Percentiles rank a stretch among this genome's conserved stretches.
These are phyloP conservation scores for Drosophila anomalipes DNA, from an alignment of 2,888 invertebrate genomes.

Conservation along the genomic window DNA sequence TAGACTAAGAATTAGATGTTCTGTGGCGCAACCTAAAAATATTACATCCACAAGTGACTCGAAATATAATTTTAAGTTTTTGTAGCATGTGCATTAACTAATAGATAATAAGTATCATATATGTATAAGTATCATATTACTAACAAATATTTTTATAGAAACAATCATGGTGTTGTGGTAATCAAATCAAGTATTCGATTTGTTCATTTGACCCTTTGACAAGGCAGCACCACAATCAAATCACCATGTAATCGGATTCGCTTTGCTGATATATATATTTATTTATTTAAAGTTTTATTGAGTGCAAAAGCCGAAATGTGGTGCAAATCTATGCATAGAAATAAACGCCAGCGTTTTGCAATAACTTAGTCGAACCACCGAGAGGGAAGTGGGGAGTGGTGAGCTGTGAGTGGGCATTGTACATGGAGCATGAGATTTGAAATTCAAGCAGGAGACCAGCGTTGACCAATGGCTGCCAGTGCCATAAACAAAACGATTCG, in stretches of 20 bases:
- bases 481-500: slow-evolving; percentile 77
- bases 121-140: neutral
- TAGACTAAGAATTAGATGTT: neutral
- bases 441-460: slow-evolving; percentile 74
- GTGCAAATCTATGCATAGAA: slow-evolving; percentile 73
- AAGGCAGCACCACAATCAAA: slow-evolving; percentile 13
- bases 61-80: neutral
- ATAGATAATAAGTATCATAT: neutral
- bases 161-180: too few relatives aligned
- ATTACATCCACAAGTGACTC: neutral
- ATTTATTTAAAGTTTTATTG: slow-evolving; percentile 69
- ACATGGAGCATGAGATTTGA: slow-evolving; percentile 67
- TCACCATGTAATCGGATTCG: slow-evolving; percentile 43
- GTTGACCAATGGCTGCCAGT: slow-evolving; percentile 76
- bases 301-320: slow-evolving; percentile 70
- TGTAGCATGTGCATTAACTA: neutral
- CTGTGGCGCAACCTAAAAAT: neutral
- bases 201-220: slow-evolving; percentile 21
- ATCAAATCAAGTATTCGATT: neutral
- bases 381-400: slow-evolving; percentile 6
- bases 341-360: slow-evolving; percentile 65
- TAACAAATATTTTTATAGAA: neutral
- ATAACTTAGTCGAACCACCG: slow-evolving; percentile 73
- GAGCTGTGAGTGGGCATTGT: slow-evolving; percentile 50
- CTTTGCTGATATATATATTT: slow-evolving; percentile 9